Conservation (phyloP, 2,797 vertebrate genomes). For the Ficedula albicollis region DNA sequence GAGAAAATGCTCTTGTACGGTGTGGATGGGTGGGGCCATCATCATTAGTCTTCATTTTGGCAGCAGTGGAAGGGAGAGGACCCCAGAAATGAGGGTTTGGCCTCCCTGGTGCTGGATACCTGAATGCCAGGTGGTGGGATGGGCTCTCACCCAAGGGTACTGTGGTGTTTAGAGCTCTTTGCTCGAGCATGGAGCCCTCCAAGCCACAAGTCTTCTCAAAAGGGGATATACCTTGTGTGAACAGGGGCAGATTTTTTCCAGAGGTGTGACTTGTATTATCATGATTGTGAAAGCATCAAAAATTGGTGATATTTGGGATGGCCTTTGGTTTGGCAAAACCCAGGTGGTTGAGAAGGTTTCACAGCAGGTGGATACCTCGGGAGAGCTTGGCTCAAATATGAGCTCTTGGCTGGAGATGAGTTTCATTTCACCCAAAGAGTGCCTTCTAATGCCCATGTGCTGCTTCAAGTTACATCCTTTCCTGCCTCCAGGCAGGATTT, state of each 20-base stretch:
- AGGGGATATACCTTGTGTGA: rapidly evolving
- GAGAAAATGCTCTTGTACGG: not conserved
- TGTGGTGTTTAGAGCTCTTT: not conserved
- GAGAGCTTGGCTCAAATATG: not conserved
- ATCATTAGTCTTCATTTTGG: not conserved
- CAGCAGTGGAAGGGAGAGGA: not conserved
- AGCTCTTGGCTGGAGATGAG: not conserved
- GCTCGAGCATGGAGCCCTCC: rapidly evolving
- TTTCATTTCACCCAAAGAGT: not conserved
- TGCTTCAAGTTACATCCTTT: not conserved
- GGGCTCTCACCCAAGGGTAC: not conserved
- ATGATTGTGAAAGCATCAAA: not conserved
- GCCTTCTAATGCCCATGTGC: not conserved
- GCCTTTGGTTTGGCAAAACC: not conserved
- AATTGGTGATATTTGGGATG: not conserved
- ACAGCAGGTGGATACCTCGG: not conserved
- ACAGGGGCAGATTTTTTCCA: not conserved
- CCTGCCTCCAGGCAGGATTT: not conserved
- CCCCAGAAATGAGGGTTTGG: not conserved
- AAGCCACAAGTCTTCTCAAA: not conserved
- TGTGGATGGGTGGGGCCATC: not conserved
- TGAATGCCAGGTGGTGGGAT: not conserved
- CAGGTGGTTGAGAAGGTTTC: not conserved
- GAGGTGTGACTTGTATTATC: rapidly evolving
- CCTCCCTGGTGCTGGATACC: not conserved